Base-by-base conservation (phyloP, 2,797 vertebrate species). In the Coregonus suidteri region DNA sequence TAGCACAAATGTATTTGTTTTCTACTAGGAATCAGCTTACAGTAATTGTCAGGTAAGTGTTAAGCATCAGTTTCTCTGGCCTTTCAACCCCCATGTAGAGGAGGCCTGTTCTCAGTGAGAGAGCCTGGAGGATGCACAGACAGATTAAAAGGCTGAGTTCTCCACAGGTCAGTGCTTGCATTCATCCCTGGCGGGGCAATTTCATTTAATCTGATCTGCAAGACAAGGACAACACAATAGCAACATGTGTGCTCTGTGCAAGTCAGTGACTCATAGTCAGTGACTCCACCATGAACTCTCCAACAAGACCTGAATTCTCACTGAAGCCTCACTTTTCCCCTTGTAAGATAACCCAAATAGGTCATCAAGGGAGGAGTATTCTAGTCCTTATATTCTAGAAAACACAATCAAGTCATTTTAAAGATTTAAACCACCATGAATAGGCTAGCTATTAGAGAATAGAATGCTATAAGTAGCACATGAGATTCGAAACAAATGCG, bases 171-270 rank as follows among this genome's bases (percentile, higher is more conserved):
- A 75, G 35, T 15, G 77, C 74, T 31, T 18, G 41, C 6, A 53
- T 78, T 81, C 72, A 37, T 65, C 64, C 69, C 34, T 13, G 71
- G 30, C 37, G 3, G 16, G 2, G 25, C 76, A n/a, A 62, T 81
- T 67, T 81, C 13, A 70, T 87, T 86, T 77, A 78, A 84, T 85
- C 84, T 78, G 84, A 89, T 85, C 83, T 82, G 80, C 41, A 74
- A 69, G 75, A 79, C 59, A 76, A 72, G 79, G 51, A 73, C 5
- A 53, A 77, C 81, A 87, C 85, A 90, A 87, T 82, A 67, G 80
- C 69, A 4, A 0, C 0, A 9, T 74, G 76, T 70, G 75, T 25
- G 71, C 30, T 65, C 31, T 71, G 18, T 47, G 41, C 41, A 79
- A 87, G 83, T 86, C 9, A 53, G 66, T 34, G 14, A 16, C 30